Evolutionary conservation across 64 coral and sea anemone genomes (phyloP).

Genomic region (Anthopleura sola): DNA sequence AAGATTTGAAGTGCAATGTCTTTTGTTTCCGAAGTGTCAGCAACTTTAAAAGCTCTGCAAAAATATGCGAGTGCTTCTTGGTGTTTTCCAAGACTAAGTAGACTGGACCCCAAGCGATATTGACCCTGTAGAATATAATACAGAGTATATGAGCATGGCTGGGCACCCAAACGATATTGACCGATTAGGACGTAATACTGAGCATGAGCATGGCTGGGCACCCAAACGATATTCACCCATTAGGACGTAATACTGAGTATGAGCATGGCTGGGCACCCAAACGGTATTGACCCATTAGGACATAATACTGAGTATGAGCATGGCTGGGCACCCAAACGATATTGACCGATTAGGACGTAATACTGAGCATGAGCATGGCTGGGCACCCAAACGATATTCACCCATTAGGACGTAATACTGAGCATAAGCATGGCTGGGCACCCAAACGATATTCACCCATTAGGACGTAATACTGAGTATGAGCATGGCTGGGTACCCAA

Average conservation of each 20-base stretch:
- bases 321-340: no score
- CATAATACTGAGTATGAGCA: no score
- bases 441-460: no score
- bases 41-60: conserved; percentile 25
- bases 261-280: not conserved
- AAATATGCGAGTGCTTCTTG: conserved; percentile 24
- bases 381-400: no score
- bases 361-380: no score
- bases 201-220: no score
- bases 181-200: no score
- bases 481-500: not conserved
- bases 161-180: not conserved
- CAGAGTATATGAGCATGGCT: not conserved
- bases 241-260: not conserved
- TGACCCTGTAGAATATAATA: conserved; percentile 25
- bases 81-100: not conserved
- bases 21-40: conserved; percentile 4
- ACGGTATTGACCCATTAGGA: no score
- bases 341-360: no score
- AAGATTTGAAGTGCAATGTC: conserved; percentile 21
- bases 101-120: conserved; percentile 24
- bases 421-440: no score
- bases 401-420: no score
- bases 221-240: conserved; percentile 24
- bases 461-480: no score